Percentiles rank a stretch among this genome's conserved stretches.
phyloP scores from a whole-genome alignment of 1,140 invertebrate species.

The Arctopsyche grandis region DNA sequence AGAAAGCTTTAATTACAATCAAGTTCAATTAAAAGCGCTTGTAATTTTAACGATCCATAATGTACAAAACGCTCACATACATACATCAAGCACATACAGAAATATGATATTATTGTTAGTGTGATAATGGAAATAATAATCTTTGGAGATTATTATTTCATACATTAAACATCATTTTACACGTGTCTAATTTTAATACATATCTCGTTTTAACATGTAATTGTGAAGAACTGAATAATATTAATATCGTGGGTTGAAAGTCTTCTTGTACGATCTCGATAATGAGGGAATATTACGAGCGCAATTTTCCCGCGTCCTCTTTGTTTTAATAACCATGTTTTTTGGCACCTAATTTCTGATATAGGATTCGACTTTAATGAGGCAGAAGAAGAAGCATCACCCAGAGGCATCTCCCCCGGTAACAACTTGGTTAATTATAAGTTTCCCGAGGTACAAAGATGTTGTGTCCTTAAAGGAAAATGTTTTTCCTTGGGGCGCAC shows the following conservation, averaged over 20 bases:
- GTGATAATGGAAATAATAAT: conserved; percentile 56
- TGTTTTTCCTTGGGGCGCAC: conserved; percentile 32
- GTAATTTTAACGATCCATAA: too few species aligned
- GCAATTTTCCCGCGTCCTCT: background rate
- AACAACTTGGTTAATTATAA: conserved; percentile 54
- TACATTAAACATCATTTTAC: too few species aligned
- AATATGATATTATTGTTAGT: background rate
- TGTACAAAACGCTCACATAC: background rate
- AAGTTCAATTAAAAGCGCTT: too few species aligned
- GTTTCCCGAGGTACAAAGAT: conserved; percentile 44
- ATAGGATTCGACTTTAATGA: conserved; percentile 41
- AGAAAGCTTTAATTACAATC: too few species aligned
- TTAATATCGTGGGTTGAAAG: too few species aligned
- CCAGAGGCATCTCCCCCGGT: conserved; percentile 36
- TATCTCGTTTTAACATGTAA: too few species aligned
- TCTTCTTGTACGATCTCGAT: background rate
- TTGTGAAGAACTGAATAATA: too few species aligned
- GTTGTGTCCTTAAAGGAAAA: conserved; percentile 48
- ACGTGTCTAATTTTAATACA: too few species aligned
- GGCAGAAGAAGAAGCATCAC: conserved; percentile 6
- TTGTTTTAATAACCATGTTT: conserved; percentile 34
- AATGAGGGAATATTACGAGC: conserved; percentile 24
- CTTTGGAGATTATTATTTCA: background rate
- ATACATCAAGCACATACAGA: background rate
- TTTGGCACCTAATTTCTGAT: background rate